Percentiles rank a stretch among this genome's conserved stretches.
These are phyloP conservation scores for Tetanocera ferruginea DNA, from an alignment of 2,888 invertebrate genomes.

Conservation along the genomic window DNA sequence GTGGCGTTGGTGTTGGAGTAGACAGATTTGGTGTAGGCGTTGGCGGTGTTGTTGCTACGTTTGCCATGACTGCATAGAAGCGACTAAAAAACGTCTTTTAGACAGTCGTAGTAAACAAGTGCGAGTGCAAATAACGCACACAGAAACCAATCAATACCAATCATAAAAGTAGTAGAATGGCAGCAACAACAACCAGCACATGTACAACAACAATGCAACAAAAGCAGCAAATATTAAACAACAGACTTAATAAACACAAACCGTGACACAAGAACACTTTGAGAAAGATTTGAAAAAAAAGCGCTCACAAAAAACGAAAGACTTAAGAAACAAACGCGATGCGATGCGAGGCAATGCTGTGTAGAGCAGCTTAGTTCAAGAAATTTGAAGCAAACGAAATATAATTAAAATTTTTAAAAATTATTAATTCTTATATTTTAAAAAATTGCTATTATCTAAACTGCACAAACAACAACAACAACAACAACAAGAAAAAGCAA, in stretches of 20 bases:
- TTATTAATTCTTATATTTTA: too few relatives aligned
- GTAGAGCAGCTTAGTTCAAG: not conserved
- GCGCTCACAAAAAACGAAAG: constrained; percentile 11
- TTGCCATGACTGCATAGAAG: constrained; percentile 26
- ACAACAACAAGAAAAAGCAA: not conserved
- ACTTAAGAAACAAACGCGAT: constrained; percentile 45
- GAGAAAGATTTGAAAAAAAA: not conserved
- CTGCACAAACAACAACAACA: not conserved
- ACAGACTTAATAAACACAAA: not conserved
- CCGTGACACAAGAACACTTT: not conserved
- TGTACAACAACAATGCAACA: constrained; percentile 37
- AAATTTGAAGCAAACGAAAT: too few relatives aligned
- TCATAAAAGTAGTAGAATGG: constrained; percentile 9
- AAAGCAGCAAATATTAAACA: constrained; percentile 29
- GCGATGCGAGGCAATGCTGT: not conserved
- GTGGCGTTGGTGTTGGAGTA: not conserved
- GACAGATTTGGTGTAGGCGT: not conserved
- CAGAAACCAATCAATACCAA: not conserved
- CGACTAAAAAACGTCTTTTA: constrained; percentile 6
- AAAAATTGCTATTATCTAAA: too few relatives aligned
- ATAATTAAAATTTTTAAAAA: too few relatives aligned
- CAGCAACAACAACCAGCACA: constrained; percentile 28
- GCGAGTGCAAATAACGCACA: not conserved
- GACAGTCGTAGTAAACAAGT: not conserved
- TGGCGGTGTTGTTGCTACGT: constrained; percentile 15